Conservation (phyloP, 2,113 vertebrate species). For the Crotalus viridis region DNA sequence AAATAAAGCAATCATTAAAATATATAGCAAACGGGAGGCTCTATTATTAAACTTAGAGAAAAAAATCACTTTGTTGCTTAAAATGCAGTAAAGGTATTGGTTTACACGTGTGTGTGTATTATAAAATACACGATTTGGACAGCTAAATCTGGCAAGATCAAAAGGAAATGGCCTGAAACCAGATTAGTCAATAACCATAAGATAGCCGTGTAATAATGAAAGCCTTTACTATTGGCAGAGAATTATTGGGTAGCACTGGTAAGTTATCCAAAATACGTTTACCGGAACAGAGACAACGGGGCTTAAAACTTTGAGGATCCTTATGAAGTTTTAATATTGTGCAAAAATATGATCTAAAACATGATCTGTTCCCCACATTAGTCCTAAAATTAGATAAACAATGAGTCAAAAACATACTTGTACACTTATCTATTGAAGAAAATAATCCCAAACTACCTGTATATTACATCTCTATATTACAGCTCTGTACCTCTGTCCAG, state of each 20-base stretch:
- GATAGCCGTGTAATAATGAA: neutral
- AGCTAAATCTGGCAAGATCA: neutral
- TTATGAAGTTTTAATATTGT: neutral
- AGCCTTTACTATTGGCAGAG: neutral
- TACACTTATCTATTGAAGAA: neutral
- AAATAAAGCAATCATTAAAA: constrained; percentile 25
- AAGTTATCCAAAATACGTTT: neutral
- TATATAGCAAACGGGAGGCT: neutral
- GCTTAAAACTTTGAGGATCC: neutral
- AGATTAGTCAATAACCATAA: neutral
- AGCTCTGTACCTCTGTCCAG: neutral
- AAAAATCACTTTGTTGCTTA: neutral
- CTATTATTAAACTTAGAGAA: neutral
- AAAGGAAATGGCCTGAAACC: neutral
- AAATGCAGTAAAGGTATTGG: neutral
- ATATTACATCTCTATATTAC: neutral
- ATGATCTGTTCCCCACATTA: neutral
- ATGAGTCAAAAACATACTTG: neutral
- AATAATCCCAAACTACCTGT: neutral
- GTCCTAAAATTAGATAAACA: neutral
- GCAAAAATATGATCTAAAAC: neutral
- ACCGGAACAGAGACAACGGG: neutral
- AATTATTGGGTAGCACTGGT: neutral
- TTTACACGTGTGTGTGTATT: neutral
- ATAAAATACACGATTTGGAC: neutral